Base-by-base conservation (phyloP, 2,113 vertebrate species). In the Oxyura jamaicensis region DNA sequence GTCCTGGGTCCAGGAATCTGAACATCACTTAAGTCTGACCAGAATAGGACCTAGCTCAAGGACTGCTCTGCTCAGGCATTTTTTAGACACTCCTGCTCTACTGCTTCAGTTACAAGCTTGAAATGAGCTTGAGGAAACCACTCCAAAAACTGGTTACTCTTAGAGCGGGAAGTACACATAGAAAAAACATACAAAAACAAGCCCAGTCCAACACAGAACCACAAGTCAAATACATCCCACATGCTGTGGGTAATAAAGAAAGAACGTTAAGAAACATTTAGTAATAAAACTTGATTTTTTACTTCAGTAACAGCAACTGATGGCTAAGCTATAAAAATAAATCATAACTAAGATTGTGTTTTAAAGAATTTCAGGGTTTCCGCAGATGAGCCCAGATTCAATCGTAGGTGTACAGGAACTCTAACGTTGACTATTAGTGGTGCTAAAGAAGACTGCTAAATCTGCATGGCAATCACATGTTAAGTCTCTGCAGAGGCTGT, bases 221-320 rank as follows among this genome's bases (percentile, higher is more conserved):
- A 0, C 67, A 77, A 80, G 59, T 92, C 80, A 88, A 86, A 86
- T 33, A 77, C 16, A 80, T 62, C 33, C 63, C 46, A 86, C 28
- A 71, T 50, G 79, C 86, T 77, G 44, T 50, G 50, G 36, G 72
- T 50, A 90, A 68, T 66, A 86, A 80, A 90, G 92, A 80, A 62
- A 88, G 15, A 82, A 86, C 29, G 3, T 12, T 21, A 88, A 90
- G 46, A 87, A 87, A 79, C 5, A 5, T 60, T 89, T 68, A 90
- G 62, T 8, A 91, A 69, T 88, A 83, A 86, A 90, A 88, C 48
- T 41, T 69, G 35, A 52, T 56, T 95, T 95, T 91, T 97, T 94
- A 85, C 31, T 65, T 80, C 22, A 88, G 31, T 81, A 93, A 93
- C 46, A 73, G 20, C 52, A 91, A 90, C 75, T 86, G 66, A 86